These are phyloP conservation scores for Rhagoletis zephyria DNA, from an alignment of 1,140 invertebrate species.

Conservation along the genomic window DNA sequence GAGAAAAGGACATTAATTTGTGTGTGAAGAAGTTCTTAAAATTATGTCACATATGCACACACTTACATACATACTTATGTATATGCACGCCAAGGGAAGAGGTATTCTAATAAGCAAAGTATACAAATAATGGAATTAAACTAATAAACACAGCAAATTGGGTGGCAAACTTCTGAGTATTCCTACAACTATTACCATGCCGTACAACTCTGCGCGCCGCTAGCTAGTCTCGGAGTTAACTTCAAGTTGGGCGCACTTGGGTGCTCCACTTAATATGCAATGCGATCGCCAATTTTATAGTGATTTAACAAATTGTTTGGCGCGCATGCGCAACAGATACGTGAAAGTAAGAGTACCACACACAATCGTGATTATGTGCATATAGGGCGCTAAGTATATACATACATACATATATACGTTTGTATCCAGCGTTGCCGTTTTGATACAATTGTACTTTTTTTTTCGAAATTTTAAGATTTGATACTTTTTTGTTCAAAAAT, in stretches of 20 bases:
- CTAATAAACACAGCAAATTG: not conserved
- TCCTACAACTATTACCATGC: not conserved
- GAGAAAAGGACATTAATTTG: not conserved
- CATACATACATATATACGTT: not conserved
- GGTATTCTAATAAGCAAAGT: not conserved
- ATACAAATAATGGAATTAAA: constrained; percentile 23
- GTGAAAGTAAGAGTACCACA: constrained; percentile 9
- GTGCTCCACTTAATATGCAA: constrained; percentile 49
- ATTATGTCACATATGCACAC: not conserved
- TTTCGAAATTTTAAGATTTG: too few species aligned
- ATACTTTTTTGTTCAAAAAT: too few species aligned
- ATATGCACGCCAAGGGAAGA: too few species aligned
- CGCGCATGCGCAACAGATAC: not conserved
- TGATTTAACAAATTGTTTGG: constrained; percentile 48
- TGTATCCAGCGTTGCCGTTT: not conserved
- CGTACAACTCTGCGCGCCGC: not conserved
- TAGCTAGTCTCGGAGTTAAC: not conserved
- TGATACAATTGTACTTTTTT: too few species aligned
- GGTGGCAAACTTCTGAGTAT: not conserved
- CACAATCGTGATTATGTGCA: not conserved
- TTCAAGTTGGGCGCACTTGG: not conserved
- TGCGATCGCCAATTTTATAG: constrained; percentile 34
- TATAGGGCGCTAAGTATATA: too few species aligned
- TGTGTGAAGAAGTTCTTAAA: constrained; percentile 45
- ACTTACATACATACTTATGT: not conserved